Conservation (phyloP, 2,113 vertebrate genomes). For the Corythoichthys intestinalis region DNA sequence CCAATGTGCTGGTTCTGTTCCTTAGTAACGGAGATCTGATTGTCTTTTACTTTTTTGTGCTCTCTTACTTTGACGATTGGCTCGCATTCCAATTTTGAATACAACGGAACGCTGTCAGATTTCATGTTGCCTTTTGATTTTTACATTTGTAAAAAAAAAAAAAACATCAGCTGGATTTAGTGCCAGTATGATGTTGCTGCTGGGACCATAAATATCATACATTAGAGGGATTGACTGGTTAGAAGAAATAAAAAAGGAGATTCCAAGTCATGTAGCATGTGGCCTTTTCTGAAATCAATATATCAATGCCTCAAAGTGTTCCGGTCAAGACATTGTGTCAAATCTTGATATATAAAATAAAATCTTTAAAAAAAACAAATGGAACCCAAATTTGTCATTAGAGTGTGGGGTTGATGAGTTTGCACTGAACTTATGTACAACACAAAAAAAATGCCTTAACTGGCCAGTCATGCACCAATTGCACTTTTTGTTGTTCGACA, state of each 20-base stretch:
- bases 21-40: slow-evolving; percentile 13
- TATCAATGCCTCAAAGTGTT: not conserved
- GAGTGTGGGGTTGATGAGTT: too few relatives aligned
- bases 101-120: slow-evolving; percentile 6
- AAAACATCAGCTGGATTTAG: not conserved
- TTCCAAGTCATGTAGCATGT: slow-evolving; percentile 51
- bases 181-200: not conserved
- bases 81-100: slow-evolving; percentile 1
- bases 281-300: slow-evolving; percentile 38
- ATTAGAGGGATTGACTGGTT: slow-evolving; percentile 1
- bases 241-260: slow-evolving; percentile 4
- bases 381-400: too few relatives aligned
- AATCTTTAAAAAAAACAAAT: too few relatives aligned
- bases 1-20: not conserved
- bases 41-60: slow-evolving; percentile 50
- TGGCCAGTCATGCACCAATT: too few relatives aligned
- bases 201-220: slow-evolving; percentile 13
- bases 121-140: slow-evolving; percentile 8
- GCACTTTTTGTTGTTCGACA: too few relatives aligned
- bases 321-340: not conserved
- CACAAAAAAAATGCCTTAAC: too few relatives aligned
- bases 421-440: too few relatives aligned
- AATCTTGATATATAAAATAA: not conserved
- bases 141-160: not conserved
- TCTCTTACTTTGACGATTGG: slow-evolving; percentile 41